A percentile compares a stretch with the other conserved stretches of the same genome.
phyloP scores from a whole-genome alignment of 2,888 invertebrate genomes.

The Lasioglossum oenotherae region DNA sequence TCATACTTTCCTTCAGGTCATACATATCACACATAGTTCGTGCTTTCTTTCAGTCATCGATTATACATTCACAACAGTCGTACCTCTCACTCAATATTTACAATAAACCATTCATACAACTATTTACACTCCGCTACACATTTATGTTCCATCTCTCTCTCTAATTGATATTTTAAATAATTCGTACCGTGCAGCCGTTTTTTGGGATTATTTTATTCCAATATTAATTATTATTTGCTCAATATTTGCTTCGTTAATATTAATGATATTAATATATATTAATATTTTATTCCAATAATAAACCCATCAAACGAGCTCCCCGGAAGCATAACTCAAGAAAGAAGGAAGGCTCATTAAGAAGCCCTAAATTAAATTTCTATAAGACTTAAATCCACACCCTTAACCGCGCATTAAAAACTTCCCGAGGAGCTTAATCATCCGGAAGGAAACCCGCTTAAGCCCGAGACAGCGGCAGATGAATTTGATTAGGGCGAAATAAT shows the following conservation, averaged over 20 bases:
- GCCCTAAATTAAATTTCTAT: not conserved
- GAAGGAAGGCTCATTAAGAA: not conserved
- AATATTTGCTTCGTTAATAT: too few relatives aligned
- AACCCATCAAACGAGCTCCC: not conserved
- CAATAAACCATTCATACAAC: too few relatives aligned
- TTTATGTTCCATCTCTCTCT: not conserved
- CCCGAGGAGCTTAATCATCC: not conserved
- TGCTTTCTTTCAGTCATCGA: too few relatives aligned
- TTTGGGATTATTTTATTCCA: too few relatives aligned
- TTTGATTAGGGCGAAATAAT: conserved; percentile 9
- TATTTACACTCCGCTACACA: too few relatives aligned
- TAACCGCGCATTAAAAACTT: not conserved
- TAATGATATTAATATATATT: too few relatives aligned
- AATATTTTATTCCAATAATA: not conserved
- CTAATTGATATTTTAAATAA: not conserved
- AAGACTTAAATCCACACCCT: not conserved
- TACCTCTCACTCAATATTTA: too few relatives aligned
- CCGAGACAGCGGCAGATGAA: not conserved
- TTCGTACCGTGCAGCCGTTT: too few relatives aligned
- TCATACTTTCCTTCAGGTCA: too few relatives aligned
- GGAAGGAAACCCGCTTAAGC: not conserved
- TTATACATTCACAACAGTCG: too few relatives aligned
- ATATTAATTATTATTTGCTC: too few relatives aligned
- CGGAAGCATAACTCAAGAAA: not conserved
- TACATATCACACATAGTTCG: too few relatives aligned